Evolutionary conservation across 2,888 invertebrate genomes (phyloP).

Genomic region (Pegoplata infirma): DNA sequence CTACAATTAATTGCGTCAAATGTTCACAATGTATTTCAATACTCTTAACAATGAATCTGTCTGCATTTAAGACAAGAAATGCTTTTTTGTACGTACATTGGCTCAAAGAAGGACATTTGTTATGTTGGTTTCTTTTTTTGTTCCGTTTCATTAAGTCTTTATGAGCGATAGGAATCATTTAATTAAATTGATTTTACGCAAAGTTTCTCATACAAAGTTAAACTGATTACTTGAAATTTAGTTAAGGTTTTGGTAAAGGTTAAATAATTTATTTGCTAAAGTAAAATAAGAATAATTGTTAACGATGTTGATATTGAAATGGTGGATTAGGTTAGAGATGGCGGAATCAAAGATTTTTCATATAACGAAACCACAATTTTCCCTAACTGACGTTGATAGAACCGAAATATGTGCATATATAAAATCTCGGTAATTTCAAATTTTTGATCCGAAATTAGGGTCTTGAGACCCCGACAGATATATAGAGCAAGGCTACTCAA

Average conservation of each 20-base stretch:
- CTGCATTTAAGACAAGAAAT: not conserved
- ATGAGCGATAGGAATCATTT: constrained; percentile 63
- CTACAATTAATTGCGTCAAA: constrained; percentile 64
- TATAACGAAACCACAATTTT: too few relatives aligned
- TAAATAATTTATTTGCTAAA: not conserved
- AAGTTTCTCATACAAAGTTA: constrained; percentile 23
- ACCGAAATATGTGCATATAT: too few relatives aligned
- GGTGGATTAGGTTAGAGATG: too few relatives aligned
- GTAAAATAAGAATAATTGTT: too few relatives aligned
- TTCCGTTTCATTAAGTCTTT: constrained; percentile 32
- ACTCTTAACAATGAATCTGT: constrained; percentile 42
- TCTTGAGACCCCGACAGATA: too few relatives aligned
- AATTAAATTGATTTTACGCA: constrained; percentile 62
- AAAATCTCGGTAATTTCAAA: too few relatives aligned
- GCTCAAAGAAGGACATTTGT: not conserved
- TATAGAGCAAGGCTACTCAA: too few relatives aligned
- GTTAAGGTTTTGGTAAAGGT: not conserved
- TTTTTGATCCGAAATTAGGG: too few relatives aligned
- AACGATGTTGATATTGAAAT: too few relatives aligned
- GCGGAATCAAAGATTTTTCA: too few relatives aligned
- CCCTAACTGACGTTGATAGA: too few relatives aligned
- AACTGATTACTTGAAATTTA: constrained; percentile 35
- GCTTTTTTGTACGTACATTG: not conserved
- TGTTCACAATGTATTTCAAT: constrained; percentile 52
- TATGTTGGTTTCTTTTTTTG: not conserved